Evolutionary conservation across 2,797 vertebrate species (phyloP).

Genomic region (Poecilia velifera): DNA sequence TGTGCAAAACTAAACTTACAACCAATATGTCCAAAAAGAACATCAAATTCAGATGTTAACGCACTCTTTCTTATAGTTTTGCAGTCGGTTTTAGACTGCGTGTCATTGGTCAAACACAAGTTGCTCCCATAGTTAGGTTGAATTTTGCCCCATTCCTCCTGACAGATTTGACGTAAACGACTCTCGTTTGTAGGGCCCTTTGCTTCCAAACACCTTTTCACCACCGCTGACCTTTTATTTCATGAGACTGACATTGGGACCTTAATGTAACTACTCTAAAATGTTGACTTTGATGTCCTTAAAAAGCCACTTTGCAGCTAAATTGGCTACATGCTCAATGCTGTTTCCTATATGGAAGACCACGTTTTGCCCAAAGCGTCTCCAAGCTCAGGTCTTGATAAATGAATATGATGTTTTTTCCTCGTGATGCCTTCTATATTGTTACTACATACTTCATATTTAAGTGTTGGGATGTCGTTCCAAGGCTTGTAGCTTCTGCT

Average conservation of each 20-base stretch:
- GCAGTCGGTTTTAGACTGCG: too few relatives aligned
- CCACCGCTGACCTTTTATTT: background rate
- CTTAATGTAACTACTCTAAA: background rate
- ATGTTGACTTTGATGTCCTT: background rate
- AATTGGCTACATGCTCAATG: background rate
- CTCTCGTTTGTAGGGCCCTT: background rate
- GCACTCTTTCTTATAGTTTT: too few relatives aligned
- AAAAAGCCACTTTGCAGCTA: background rate
- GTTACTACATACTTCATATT: background rate
- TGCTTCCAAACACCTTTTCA: background rate
- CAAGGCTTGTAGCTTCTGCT: background rate
- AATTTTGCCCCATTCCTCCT: background rate
- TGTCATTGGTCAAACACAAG: too few relatives aligned
- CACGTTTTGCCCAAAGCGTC: background rate
- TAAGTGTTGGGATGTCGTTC: background rate
- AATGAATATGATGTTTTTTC: background rate
- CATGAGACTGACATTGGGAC: background rate
- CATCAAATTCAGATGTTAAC: too few relatives aligned
- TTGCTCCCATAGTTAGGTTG: too few relatives aligned
- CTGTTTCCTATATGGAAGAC: background rate
- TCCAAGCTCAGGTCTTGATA: background rate
- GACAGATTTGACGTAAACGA: background rate
- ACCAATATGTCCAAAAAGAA: too few relatives aligned
- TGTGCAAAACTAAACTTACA: too few relatives aligned
- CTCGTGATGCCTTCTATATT: background rate